Evolutionary conservation across 2,797 vertebrate genomes (phyloP).

Genomic region (Hirundo rustica): DNA sequence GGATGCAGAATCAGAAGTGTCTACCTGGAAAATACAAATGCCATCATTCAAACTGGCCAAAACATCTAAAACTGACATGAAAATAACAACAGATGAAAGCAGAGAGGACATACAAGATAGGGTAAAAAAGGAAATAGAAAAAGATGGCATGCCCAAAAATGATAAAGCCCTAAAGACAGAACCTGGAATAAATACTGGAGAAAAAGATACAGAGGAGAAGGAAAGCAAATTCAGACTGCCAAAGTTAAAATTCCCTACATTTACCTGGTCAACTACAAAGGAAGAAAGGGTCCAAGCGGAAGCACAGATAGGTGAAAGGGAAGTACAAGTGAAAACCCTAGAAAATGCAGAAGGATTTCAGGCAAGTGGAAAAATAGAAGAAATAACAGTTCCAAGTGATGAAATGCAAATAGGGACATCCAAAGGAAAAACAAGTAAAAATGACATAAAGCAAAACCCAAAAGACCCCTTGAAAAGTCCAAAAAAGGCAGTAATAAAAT

Average conservation of each 20-base stretch:
- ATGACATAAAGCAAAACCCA: fast-evolving
- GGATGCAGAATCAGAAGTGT: background rate
- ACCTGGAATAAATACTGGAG: background rate
- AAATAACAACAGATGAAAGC: background rate
- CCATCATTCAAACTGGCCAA: background rate
- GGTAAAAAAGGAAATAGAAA: fast-evolving
- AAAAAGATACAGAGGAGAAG: conserved; percentile 8
- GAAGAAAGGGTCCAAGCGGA: fast-evolving
- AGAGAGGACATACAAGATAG: fast-evolving
- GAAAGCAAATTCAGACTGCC: conserved; percentile 72
- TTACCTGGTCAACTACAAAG: background rate
- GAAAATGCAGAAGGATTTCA: fast-evolving
- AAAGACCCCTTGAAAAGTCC: fast-evolving
- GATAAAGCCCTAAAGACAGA: background rate
- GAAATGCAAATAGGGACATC: fast-evolving
- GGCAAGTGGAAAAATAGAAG: fast-evolving
- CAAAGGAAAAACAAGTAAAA: fast-evolving
- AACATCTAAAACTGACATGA: background rate
- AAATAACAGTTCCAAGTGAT: fast-evolving
- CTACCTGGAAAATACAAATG: background rate
- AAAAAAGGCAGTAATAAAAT: fast-evolving
- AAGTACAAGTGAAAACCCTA: fast-evolving
- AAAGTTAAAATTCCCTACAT: conserved; percentile 58
- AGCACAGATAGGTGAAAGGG: fast-evolving
- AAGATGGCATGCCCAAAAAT: fast-evolving